A percentile compares a stretch with the other conserved stretches of the same genome.
Conservation (phyloP, 2,113 vertebrate genomes). For the Potamarius usumacintae region DNA sequence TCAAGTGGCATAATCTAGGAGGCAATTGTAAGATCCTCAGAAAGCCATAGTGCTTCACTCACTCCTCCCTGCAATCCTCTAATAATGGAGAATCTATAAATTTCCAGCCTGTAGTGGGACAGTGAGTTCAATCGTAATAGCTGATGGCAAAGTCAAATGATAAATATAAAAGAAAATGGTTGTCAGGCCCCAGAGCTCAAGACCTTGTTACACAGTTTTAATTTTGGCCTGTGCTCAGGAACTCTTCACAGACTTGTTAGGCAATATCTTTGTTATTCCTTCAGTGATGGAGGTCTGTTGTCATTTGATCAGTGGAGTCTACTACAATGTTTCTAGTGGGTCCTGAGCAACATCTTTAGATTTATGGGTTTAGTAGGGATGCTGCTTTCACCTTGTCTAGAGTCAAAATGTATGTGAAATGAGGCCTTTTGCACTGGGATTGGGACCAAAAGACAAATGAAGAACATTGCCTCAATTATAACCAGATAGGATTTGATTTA, state of each 20-base stretch:
- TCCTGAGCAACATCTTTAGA: constrained; percentile 36
- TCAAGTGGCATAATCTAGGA: constrained; percentile 93
- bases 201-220: constrained; percentile 93
- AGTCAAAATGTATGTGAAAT: background rate
- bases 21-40: constrained; percentile 87
- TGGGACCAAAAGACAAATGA: background rate
- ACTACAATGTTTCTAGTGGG: constrained; percentile 75
- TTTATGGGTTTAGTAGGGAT: constrained; percentile 48
- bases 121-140: constrained; percentile 69
- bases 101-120: constrained; percentile 85
- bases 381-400: constrained; percentile 21
- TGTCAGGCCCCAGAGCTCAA: constrained; percentile 78
- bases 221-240: constrained; percentile 86
- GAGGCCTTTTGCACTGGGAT: background rate
- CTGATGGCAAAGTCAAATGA: constrained; percentile 86
- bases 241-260: constrained; percentile 90
- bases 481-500: background rate
- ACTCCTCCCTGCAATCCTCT: constrained; percentile 84
- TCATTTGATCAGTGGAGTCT: constrained; percentile 84
- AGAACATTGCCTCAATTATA: background rate
- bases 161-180: constrained; percentile 91
- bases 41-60: constrained; percentile 83
- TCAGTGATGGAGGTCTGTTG: constrained; percentile 82
- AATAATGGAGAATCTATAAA: constrained; percentile 95
- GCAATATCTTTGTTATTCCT: constrained; percentile 88